Conservation (phyloP, 1,140 invertebrate species). For the Camponotus floridanus region DNA sequence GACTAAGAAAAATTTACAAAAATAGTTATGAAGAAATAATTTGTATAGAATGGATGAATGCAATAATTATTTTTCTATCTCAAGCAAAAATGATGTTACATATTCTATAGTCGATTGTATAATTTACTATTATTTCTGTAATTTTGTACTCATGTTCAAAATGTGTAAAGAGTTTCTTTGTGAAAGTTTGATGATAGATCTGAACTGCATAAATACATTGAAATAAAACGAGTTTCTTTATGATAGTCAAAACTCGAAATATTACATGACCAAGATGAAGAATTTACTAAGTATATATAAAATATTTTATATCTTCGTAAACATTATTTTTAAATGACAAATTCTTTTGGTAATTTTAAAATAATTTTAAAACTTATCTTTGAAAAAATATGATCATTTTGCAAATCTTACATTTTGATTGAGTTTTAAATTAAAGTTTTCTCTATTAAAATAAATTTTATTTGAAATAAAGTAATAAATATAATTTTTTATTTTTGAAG, state of each 20-base stretch:
- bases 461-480: too few species aligned
- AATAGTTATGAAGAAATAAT: not conserved
- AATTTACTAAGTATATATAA: not conserved
- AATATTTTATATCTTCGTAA: not conserved
- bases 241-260: conserved; percentile 13
- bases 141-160: not conserved
- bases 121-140: conserved; percentile 41
- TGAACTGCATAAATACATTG: not conserved
- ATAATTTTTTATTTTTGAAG: not conserved
- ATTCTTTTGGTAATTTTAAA: too few species aligned
- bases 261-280: conserved; percentile 3
- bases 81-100: not conserved
- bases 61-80: not conserved
- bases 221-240: conserved; percentile 43
- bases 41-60: too few species aligned
- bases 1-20: not conserved
- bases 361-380: too few species aligned
- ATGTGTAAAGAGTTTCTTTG: conserved; percentile 30
- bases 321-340: too few species aligned
- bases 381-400: too few species aligned
- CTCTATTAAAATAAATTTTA: too few species aligned
- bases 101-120: conserved; percentile 54
- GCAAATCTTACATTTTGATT: too few species aligned
- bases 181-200: conserved; percentile 61
- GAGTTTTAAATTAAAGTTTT: too few species aligned